Conservation (phyloP, 2,797 vertebrate genomes). For the Odontamblyopus lacepedii region DNA sequence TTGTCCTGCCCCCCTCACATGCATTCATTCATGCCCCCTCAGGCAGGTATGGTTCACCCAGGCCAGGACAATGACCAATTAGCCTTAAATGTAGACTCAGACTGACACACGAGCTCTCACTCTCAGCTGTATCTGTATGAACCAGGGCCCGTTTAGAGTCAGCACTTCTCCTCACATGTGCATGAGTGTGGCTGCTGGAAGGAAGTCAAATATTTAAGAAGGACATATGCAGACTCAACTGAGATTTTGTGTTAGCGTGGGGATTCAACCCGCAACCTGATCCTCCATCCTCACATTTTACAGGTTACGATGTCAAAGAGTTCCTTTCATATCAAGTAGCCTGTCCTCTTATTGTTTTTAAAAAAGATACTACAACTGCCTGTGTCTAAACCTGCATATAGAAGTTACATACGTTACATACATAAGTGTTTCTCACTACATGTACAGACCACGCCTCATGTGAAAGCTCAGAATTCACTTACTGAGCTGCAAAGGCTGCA, state of each 20-base stretch:
- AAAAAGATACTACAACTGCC: too few species aligned
- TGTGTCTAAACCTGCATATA: too few species aligned
- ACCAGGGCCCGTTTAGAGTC: background rate
- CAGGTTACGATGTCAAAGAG: too few species aligned
- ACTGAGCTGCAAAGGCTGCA: too few species aligned
- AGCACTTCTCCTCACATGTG: background rate
- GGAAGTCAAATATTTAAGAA: background rate
- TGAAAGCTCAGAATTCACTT: too few species aligned
- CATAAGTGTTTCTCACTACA: too few species aligned
- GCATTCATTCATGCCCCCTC: slow-evolving; percentile 6
- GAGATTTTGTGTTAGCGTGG: background rate
- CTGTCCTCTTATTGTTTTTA: too few species aligned
- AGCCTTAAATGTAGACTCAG: background rate
- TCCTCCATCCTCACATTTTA: background rate
- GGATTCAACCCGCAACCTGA: background rate
- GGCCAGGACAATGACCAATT: slow-evolving; percentile 12
- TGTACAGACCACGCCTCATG: too few species aligned
- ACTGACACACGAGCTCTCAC: background rate
- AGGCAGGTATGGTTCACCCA: background rate
- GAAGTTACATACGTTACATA: too few species aligned
- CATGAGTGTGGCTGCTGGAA: too few species aligned
- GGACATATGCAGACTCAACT: background rate
- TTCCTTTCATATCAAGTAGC: too few species aligned
- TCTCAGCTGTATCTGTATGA: background rate
- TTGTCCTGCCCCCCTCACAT: background rate